Conservation (phyloP, 2,888 invertebrate genomes). For the Empis livida region DNA sequence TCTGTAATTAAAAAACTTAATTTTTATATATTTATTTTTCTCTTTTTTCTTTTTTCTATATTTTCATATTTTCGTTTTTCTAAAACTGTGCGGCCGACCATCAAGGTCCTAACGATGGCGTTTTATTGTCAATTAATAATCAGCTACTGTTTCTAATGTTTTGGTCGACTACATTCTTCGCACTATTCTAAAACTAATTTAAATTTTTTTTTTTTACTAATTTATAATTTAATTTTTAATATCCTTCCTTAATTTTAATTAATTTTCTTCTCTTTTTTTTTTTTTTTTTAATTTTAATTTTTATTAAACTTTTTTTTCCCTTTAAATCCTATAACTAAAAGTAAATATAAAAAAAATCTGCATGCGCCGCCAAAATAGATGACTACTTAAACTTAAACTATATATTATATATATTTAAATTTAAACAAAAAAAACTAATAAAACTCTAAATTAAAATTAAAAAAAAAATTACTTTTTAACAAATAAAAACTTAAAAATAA, state of each 20-base stretch:
- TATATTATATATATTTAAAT: too few species aligned
- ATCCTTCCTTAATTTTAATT: too few species aligned
- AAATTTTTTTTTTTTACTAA: slow-evolving; percentile 9
- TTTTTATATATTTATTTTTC: slow-evolving; percentile 9
- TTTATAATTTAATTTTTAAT: slow-evolving; percentile 11
- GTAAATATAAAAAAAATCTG: too few species aligned
- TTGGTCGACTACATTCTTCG: slow-evolving; percentile 17
- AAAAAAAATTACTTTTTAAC: too few species aligned
- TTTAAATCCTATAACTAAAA: not conserved
- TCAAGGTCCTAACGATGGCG: slow-evolving; percentile 32
- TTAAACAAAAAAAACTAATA: too few species aligned
- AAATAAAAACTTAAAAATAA: too few species aligned
- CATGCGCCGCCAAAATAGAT: too few species aligned
- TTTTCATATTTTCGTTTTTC: not conserved
- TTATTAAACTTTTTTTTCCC: not conserved
- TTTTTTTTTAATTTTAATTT: slow-evolving; percentile 4
- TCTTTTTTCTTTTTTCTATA: slow-evolving; percentile 9
- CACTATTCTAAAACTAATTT: slow-evolving; percentile 7
- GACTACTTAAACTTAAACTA: too few species aligned
- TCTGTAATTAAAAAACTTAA: too few species aligned
- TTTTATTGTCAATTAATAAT: slow-evolving; percentile 30
- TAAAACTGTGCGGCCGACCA: slow-evolving; percentile 4
- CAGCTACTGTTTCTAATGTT: slow-evolving; percentile 32
- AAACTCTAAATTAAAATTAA: too few species aligned
- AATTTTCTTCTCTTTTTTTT: too few species aligned